These are phyloP conservation scores for Musca domestica DNA, from an alignment of 1,140 invertebrate species.

Conservation along the genomic window DNA sequence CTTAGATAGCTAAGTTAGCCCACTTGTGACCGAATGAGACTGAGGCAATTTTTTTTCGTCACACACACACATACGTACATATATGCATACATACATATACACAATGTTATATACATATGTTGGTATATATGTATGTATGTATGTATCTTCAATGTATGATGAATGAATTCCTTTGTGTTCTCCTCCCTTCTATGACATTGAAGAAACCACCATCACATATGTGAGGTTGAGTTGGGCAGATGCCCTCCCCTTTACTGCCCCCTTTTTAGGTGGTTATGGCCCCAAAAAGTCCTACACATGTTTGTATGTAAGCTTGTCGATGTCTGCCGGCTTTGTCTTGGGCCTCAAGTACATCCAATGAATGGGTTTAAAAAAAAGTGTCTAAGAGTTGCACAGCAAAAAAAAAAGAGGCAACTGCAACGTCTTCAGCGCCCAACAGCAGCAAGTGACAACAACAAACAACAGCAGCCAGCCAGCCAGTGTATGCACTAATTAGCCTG, in stretches of 20 bases:
- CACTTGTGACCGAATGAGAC: neutral
- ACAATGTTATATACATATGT: too few relatives aligned
- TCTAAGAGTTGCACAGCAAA: neutral
- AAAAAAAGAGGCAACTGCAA: neutral
- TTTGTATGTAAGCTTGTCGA: neutral
- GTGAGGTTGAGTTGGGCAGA: too few relatives aligned
- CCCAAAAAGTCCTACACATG: too few relatives aligned
- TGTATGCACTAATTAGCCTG: constrained; percentile 7
- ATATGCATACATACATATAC: neutral
- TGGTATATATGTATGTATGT: too few relatives aligned
- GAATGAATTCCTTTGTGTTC: too few relatives aligned
- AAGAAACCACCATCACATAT: too few relatives aligned
- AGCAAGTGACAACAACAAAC: too few relatives aligned
- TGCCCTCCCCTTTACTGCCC: too few relatives aligned
- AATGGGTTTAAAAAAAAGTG: constrained; percentile 8
- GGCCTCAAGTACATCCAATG: constrained; percentile 13
- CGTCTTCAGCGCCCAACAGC: too few relatives aligned
- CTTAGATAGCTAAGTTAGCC: constrained; percentile 16
- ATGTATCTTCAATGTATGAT: too few relatives aligned
- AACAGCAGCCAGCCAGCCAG: too few relatives aligned
- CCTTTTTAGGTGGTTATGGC: neutral
- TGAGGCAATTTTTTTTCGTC: constrained; percentile 1
- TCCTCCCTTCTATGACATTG: too few relatives aligned
- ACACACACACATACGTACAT: neutral
- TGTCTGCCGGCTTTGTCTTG: neutral